Evolutionary conservation across 2,888 invertebrate genomes (phyloP), one percentile per base, ranked within the genome.

Genomic region (Lithosia quadra): DNA sequence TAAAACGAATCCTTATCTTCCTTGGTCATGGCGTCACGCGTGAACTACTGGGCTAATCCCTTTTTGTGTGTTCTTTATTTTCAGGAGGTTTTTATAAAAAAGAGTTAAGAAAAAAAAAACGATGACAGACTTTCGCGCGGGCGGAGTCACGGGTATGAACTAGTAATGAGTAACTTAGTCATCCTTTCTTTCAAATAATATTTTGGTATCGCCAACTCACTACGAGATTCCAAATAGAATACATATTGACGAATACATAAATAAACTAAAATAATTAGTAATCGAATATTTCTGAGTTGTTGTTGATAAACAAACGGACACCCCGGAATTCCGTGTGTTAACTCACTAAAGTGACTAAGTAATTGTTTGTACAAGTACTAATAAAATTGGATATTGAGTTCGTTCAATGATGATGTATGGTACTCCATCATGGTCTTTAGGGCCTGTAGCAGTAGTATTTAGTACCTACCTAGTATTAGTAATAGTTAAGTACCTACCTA

Each of bases 281-380:
- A 72, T 10, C 73, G 59, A 10, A 68, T 78, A 72, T 80, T 75
- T 70, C 65, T 56, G 60, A n/a, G 49, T n/a, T 34, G 60, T 49
- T 78, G 71, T 78, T 78, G 71, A 80, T 71, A 78, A 80, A 77
- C 78, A 79, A n/a, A 63, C 53, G 1, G 10, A 75, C 67, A 33
- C 69, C 76, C 79, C 77, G 78, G 78, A 78, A 78, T 78, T 78
- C 67, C 67, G 60, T 33, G 28, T 62, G 55, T 62, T 62, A 57
- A 49, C 15, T 62, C 56, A 62, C 21, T 21, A 18, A 21, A n/a
- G 18, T 56, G 56, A 67, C 21, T 39, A 33, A 56, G 2, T 65
- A 2, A 33, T 15, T 11, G n/a, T 11, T 7, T n/a, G n/a, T n/a
- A n/a, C n/a, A n/a, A n/a, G n/a, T n/a, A n/a, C 3, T 53, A 70